A percentile compares a stretch with the other conserved stretches of the same genome.
Conservation (phyloP, 2,113 vertebrate genomes). For the Anhinga anhinga region DNA sequence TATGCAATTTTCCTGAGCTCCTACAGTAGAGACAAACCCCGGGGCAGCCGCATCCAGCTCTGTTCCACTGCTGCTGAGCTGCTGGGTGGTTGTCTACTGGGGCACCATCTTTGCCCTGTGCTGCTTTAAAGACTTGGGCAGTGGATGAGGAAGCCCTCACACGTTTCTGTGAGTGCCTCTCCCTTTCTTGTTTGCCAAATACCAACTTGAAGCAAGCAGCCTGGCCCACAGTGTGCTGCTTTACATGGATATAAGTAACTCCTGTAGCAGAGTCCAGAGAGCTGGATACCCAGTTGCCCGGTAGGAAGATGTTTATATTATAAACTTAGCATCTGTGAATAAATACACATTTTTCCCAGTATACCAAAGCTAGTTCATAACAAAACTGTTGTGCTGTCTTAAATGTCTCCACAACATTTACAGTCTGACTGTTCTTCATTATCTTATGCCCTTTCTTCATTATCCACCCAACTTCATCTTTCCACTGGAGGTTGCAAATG, state of each 20-base stretch:
- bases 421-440: background rate
- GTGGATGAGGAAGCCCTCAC: background rate
- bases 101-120: background rate
- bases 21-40: background rate
- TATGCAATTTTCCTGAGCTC: background rate
- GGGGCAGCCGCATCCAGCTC: background rate
- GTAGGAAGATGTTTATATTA: background rate
- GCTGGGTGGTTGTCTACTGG: background rate
- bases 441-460: background rate
- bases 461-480: background rate
- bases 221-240: background rate
- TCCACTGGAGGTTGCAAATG: background rate
- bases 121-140: background rate
- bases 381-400: background rate
- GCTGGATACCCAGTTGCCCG: background rate
- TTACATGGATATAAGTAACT: background rate
- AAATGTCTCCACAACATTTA: background rate
- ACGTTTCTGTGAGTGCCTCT: background rate
- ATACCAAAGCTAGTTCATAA: background rate
- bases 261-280: background rate
- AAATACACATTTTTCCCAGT: background rate
- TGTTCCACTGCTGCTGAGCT: background rate
- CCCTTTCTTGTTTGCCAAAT: background rate
- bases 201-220: background rate
- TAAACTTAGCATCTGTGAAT: background rate